Conservation (phyloP, 2,113 vertebrate species). For the Stomatorhinus ivindoensis region DNA sequence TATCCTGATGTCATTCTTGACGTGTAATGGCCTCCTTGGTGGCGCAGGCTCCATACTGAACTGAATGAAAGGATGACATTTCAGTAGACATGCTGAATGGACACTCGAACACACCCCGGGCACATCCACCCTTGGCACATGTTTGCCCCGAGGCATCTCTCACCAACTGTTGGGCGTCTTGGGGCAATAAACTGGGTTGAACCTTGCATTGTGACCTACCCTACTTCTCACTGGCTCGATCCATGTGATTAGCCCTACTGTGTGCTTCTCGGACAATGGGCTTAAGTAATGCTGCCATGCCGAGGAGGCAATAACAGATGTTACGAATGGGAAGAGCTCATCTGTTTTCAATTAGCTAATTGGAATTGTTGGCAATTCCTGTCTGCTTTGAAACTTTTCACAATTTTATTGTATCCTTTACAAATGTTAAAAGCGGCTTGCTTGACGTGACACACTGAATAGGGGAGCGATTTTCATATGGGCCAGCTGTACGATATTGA, state of each 20-base stretch:
- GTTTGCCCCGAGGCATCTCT: not conserved
- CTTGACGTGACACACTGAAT: not conserved
- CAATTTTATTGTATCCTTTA: not conserved
- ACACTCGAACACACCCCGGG: not conserved
- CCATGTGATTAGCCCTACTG: not conserved
- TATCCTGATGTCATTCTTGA: not conserved
- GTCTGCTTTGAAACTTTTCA: not conserved
- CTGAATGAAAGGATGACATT: not conserved
- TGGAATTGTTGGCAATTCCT: not conserved
- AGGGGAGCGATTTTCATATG: not conserved
- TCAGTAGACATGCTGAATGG: not conserved
- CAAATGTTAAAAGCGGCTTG: not conserved
- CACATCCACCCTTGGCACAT: not conserved
- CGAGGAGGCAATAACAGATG: not conserved
- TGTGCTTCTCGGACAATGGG: not conserved
- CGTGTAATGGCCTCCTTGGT: not conserved
- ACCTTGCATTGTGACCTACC: not conserved
- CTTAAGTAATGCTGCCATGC: not conserved
- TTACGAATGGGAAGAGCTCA: not conserved
- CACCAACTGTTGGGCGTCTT: not conserved
- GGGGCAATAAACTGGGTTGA: not conserved
- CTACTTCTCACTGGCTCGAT: not conserved
- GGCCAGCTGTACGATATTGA: not conserved
- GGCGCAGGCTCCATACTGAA: not conserved
- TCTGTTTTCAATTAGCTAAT: not conserved